phyloP scores from a whole-genome alignment of 2,113 vertebrate genomes.

The Eubucco bourcierii region DNA sequence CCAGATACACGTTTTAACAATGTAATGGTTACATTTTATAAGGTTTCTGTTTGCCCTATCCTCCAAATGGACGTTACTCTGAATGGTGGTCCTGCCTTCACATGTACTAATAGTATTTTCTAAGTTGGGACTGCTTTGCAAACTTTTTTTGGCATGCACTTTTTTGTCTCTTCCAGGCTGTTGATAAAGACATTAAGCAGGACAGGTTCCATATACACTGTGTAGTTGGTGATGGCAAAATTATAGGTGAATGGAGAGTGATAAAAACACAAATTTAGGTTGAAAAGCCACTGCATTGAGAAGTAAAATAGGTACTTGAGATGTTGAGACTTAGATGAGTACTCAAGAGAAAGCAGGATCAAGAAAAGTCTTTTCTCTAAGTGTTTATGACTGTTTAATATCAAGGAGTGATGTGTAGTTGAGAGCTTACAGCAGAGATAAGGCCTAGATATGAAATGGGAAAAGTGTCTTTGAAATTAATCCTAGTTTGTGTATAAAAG shows the following conservation, averaged over 20 bases:
- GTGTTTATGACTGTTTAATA: slow-evolving; percentile 20
- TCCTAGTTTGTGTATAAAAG: slow-evolving; percentile 3
- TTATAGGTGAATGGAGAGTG: background rate
- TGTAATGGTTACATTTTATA: background rate
- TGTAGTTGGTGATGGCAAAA: background rate
- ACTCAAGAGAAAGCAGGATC: background rate
- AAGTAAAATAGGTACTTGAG: background rate
- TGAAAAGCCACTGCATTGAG: background rate
- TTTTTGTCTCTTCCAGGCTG: background rate
- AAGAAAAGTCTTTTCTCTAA: slow-evolving; percentile 3
- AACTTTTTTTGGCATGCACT: background rate
- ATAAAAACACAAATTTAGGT: background rate
- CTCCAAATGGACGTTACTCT: background rate
- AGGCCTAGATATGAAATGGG: background rate
- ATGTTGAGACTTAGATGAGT: background rate
- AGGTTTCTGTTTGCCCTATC: background rate
- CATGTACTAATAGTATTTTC: background rate
- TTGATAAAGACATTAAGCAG: background rate
- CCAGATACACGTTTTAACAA: background rate
- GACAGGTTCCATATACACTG: background rate
- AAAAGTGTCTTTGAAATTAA: slow-evolving; percentile 14
- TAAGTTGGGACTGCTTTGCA: background rate
- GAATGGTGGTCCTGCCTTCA: background rate
- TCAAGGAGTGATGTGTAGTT: background rate
- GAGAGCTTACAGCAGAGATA: slow-evolving; percentile 10